These are phyloP conservation scores for Chaetogeoica ovagalla DNA, from an alignment of 2,888 invertebrate species.

Conservation along the genomic window DNA sequence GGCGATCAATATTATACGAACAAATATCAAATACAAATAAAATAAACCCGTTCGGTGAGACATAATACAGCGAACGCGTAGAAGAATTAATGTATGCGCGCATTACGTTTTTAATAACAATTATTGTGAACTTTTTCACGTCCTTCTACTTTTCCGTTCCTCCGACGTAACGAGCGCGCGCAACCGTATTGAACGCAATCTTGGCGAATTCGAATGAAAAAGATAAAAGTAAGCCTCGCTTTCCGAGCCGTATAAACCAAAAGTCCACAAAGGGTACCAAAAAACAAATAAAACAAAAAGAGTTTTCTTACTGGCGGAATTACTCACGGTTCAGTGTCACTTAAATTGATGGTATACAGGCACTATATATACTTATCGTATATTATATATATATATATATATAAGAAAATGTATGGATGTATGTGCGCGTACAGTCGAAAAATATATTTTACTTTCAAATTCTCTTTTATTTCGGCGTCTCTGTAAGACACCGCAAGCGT, in stretches of 20 bases:
- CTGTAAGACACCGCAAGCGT: not conserved
- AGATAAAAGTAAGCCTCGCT: constrained; percentile 35
- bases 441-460: constrained; percentile 45
- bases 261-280: constrained; percentile 43
- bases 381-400: not conserved
- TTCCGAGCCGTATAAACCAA: constrained; percentile 42
- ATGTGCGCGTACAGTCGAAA: constrained; percentile 12
- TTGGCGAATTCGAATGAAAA: constrained; percentile 31
- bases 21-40: not conserved
- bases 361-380: not conserved
- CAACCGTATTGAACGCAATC: constrained; percentile 8
- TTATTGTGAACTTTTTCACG: constrained; percentile 1
- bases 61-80: too few species aligned
- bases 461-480: constrained; percentile 13
- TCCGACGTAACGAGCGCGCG: not conserved
- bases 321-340: constrained; percentile 46
- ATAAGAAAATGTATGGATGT: constrained; percentile 14
- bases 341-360: constrained; percentile 35
- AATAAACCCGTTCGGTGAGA: not conserved
- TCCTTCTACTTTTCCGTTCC: not conserved
- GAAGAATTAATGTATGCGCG: too few species aligned
- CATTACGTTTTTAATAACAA: too few species aligned
- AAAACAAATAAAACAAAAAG: constrained; percentile 38
- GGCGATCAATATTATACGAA: constrained; percentile 23
- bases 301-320: constrained; percentile 44